Percentiles rank a stretch among this genome's conserved stretches.
phyloP scores from a whole-genome alignment of 2,797 vertebrate species.

The Falco novaeseelandiae region DNA sequence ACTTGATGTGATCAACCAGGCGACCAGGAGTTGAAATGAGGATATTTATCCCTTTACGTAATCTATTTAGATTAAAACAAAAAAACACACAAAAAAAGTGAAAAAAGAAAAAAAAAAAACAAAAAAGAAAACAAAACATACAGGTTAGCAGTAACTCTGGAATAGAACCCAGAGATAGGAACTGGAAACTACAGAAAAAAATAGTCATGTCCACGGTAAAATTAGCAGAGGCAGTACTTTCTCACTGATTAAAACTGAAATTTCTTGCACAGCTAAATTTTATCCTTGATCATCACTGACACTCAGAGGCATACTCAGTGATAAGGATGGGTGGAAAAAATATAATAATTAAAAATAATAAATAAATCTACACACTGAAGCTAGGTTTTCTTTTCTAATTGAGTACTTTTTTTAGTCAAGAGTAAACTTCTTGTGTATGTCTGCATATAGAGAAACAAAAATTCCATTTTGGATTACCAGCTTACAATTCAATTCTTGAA shows the following conservation, averaged over 20 bases:
- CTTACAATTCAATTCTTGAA: constrained; percentile 44
- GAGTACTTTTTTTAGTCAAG: background rate
- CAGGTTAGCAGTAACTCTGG: background rate
- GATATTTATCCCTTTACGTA: constrained; percentile 95
- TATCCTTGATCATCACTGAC: background rate
- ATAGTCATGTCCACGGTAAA: background rate
- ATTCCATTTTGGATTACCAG: constrained; percentile 37
- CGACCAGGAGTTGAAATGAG: constrained; percentile 93
- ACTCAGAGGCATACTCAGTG: background rate
- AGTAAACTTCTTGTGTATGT: constrained; percentile 18
- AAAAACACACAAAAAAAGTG: background rate
- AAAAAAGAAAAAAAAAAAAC: background rate
- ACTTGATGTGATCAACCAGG: constrained; percentile 92
- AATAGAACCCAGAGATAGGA: background rate
- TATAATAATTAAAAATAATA: background rate
- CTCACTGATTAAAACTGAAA: background rate
- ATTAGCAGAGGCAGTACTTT: background rate
- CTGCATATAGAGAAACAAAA: background rate
- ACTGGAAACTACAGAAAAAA: background rate
- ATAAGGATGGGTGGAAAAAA: background rate
- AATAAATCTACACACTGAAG: background rate
- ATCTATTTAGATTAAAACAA: constrained; percentile 70
- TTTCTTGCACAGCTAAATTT: background rate
- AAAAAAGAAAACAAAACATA: background rate
- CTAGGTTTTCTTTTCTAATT: background rate